Percentiles rank a stretch among this genome's conserved stretches.
These are phyloP conservation scores for Pseudorhombus dupliciocellatus DNA, from an alignment of 2,113 vertebrate genomes.

Conservation along the genomic window DNA sequence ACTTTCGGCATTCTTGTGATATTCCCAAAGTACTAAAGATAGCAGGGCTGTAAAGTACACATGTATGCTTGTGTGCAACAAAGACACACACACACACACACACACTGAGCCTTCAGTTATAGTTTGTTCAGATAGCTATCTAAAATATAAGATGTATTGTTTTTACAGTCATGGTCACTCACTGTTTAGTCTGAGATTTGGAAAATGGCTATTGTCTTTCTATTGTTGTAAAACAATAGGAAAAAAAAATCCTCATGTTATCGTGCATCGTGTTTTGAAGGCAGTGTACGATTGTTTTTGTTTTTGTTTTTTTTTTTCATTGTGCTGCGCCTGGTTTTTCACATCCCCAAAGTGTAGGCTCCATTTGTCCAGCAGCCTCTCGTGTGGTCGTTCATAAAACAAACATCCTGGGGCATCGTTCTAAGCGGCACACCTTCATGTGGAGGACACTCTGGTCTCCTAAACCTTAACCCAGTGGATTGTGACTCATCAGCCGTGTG, in stretches of 20 bases:
- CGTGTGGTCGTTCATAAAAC: slow-evolving; percentile 55
- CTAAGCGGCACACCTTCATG: slow-evolving; percentile 39
- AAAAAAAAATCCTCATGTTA: slow-evolving; percentile 15
- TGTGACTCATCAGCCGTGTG: not conserved
- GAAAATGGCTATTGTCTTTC: slow-evolving; percentile 33
- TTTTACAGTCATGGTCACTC: slow-evolving; percentile 34
- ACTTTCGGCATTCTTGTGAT: slow-evolving; percentile 67
- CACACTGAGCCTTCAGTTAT: not conserved
- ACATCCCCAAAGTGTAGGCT: slow-evolving; percentile 48
- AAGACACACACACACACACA: slow-evolving; percentile 10
- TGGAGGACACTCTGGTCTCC: slow-evolving; percentile 4
- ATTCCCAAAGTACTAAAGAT: slow-evolving; percentile 76
- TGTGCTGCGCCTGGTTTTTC: slow-evolving; percentile 37
- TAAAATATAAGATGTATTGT: slow-evolving; percentile 45
- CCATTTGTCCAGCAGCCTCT: slow-evolving; percentile 43
- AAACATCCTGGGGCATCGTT: slow-evolving; percentile 35
- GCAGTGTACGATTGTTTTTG: no score
- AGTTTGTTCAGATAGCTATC: slow-evolving; percentile 35
- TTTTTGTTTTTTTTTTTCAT: slow-evolving; percentile 37
- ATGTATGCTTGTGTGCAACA: slow-evolving; percentile 35
- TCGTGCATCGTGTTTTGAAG: no score
- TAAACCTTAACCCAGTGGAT: not conserved
- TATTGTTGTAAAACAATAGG: not conserved
- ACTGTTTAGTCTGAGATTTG: slow-evolving; percentile 48
- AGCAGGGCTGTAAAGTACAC: slow-evolving; percentile 61